Percentiles rank a stretch among this genome's conserved stretches.
These are phyloP conservation scores for Hyles euphorbiae DNA, from an alignment of 1,140 invertebrate species.

Conservation along the genomic window DNA sequence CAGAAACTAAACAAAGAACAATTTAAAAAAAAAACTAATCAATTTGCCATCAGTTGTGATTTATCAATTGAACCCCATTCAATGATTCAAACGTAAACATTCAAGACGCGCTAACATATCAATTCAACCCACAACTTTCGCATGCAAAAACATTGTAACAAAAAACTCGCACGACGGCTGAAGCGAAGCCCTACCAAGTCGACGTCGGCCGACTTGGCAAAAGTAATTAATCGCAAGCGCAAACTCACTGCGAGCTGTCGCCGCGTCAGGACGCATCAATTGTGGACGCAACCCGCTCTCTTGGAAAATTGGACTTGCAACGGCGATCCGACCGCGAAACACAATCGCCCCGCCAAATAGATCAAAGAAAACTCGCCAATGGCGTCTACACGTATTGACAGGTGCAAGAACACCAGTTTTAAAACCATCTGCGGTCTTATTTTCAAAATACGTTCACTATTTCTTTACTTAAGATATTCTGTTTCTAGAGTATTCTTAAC, in stretches of 20 bases:
- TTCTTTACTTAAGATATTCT: too few species aligned
- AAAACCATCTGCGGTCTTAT: too few species aligned
- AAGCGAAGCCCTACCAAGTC: slow-evolving; percentile 56
- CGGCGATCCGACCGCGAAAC: slow-evolving; percentile 33
- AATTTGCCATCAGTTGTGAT: too few species aligned
- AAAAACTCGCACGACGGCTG: slow-evolving; percentile 45
- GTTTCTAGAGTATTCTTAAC: too few species aligned
- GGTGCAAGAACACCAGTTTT: too few species aligned
- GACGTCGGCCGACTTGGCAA: slow-evolving; percentile 41
- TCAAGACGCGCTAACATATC: slow-evolving; percentile 6
- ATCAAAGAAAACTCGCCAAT: slow-evolving; percentile 16
- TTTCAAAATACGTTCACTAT: too few species aligned
- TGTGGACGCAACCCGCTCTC: slow-evolving; percentile 32
- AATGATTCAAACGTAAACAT: not conserved
- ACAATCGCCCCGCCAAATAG: slow-evolving; percentile 22
- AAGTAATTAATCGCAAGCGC: slow-evolving; percentile 63
- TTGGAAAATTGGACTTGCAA: slow-evolving; percentile 43
- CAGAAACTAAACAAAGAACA: too few species aligned
- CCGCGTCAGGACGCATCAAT: slow-evolving; percentile 56
- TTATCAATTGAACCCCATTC: too few species aligned
- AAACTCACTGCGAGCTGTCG: slow-evolving; percentile 41
- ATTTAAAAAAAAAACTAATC: too few species aligned
- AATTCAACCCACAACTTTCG: slow-evolving; percentile 37
- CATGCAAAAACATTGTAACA: slow-evolving; percentile 56
- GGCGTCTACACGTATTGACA: not conserved